A percentile compares a stretch with the other conserved stretches of the same genome.
These are phyloP conservation scores for Petroica traversi DNA, from an alignment of 2,113 vertebrate genomes.

Conservation along the genomic window DNA sequence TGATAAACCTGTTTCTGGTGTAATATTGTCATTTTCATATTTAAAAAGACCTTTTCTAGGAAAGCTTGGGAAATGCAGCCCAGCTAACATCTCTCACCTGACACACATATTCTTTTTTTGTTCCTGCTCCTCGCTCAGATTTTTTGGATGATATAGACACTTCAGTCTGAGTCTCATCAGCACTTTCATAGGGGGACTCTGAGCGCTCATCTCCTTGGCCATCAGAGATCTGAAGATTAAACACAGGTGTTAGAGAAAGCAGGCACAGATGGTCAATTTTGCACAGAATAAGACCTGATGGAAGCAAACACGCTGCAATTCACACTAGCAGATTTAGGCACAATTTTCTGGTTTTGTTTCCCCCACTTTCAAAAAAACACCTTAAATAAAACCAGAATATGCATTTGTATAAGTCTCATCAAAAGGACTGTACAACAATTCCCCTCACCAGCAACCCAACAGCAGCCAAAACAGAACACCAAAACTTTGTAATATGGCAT, in stretches of 20 bases:
- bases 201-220: constrained; percentile 85
- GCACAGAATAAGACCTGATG: background rate
- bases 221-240: constrained; percentile 80
- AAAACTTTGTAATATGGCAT: background rate
- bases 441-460: background rate
- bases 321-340: background rate
- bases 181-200: constrained; percentile 90
- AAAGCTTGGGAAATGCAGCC: background rate
- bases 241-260: constrained; percentile 45
- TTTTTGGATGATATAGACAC: constrained; percentile 82
- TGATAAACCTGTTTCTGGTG: background rate
- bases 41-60: background rate
- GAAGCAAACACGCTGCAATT: background rate
- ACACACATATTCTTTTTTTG: constrained; percentile 91
- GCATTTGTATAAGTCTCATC: background rate
- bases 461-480: constrained; percentile 7
- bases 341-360: background rate
- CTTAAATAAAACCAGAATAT: background rate
- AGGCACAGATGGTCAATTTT: background rate
- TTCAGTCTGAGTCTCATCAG: constrained; percentile 83
- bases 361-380: background rate
- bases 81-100: constrained; percentile 78
- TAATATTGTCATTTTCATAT: background rate
- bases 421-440: background rate
- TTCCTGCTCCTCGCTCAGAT: constrained; percentile 77